A percentile compares a stretch with the other conserved stretches of the same genome.
Evolutionary conservation across 2,888 invertebrate species (phyloP).

Genomic region (Drosophila setosimentum): DNA sequence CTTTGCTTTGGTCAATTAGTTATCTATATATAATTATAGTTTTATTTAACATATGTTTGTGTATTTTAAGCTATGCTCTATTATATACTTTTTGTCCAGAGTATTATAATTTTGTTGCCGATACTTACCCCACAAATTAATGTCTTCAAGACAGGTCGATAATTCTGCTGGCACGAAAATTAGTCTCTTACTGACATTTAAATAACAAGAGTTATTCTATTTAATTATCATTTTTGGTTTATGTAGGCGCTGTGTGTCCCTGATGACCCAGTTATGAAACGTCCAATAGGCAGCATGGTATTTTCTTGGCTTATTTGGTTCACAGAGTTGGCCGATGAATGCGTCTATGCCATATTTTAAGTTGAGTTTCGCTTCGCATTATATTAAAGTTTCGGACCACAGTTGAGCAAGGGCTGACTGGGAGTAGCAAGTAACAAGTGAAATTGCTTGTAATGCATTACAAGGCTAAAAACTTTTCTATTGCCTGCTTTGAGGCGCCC

Average conservation of each 20-base stretch:
- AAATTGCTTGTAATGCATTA: conserved; percentile 80
- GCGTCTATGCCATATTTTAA: conserved; percentile 34
- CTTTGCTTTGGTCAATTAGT: neutral
- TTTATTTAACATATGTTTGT: too few species aligned
- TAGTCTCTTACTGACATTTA: neutral
- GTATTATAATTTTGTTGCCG: neutral
- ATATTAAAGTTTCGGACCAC: conserved; percentile 44
- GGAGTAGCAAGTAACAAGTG: conserved; percentile 63
- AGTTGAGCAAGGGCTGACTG: conserved; percentile 13
- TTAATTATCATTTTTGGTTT: neutral
- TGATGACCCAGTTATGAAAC: conserved; percentile 56
- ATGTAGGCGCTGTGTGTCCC: conserved; percentile 3
- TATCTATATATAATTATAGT: too few species aligned
- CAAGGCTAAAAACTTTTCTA: conserved; percentile 66
- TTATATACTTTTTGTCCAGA: neutral
- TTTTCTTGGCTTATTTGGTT: neutral
- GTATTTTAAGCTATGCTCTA: too few species aligned
- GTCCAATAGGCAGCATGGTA: conserved; percentile 12
- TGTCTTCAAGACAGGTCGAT: neutral
- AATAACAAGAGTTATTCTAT: neutral
- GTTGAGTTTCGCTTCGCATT: conserved; percentile 54
- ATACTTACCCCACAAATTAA: neutral
- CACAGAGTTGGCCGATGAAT: conserved; percentile 50
- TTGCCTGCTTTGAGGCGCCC: conserved; percentile 63
- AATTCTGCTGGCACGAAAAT: neutral